Percentiles rank a stretch among this genome's conserved stretches.
Evolutionary conservation across 2,113 vertebrate species (phyloP).

Genomic region (Salvelinus fontinalis): DNA sequence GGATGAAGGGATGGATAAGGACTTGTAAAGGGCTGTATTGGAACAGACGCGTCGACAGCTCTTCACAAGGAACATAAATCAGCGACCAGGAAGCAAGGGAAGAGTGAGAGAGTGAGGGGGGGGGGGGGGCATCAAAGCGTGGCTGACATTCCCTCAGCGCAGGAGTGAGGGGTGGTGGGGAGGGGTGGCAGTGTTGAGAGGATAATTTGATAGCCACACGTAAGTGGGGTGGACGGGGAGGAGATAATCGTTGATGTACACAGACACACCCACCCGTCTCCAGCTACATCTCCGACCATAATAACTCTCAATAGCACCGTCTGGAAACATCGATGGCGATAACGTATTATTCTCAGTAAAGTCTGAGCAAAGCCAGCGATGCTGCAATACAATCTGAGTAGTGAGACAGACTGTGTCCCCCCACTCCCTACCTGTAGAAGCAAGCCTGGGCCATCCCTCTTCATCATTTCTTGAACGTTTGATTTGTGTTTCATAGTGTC

Average conservation of each 20-base stretch:
- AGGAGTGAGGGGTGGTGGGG: constrained; percentile 31
- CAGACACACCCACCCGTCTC: constrained; percentile 4
- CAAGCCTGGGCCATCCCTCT: not conserved
- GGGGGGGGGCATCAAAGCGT: constrained; percentile 60
- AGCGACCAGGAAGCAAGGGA: not conserved
- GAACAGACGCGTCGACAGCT: constrained; percentile 1
- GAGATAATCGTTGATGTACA: constrained; percentile 36
- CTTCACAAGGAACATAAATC: not conserved
- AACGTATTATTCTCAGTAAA: not conserved
- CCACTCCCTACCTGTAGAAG: constrained; percentile 13
- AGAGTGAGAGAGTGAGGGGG: constrained; percentile 15
- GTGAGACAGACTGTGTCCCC: constrained; percentile 20
- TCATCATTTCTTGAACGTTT: not conserved
- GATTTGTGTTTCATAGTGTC: not conserved
- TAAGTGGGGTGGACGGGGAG: constrained; percentile 34
- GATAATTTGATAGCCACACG: constrained; percentile 49
- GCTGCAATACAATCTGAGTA: not conserved
- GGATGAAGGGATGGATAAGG: not conserved
- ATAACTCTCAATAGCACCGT: too few relatives aligned
- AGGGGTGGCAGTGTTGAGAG: constrained; percentile 9
- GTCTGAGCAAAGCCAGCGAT: not conserved
- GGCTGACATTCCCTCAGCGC: constrained; percentile 55
- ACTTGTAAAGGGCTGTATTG: not conserved
- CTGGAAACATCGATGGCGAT: too few relatives aligned
- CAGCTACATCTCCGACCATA: not conserved